Base-by-base conservation (phyloP, 2,888 invertebrate genomes). In the Agriopis aurantiaria region DNA sequence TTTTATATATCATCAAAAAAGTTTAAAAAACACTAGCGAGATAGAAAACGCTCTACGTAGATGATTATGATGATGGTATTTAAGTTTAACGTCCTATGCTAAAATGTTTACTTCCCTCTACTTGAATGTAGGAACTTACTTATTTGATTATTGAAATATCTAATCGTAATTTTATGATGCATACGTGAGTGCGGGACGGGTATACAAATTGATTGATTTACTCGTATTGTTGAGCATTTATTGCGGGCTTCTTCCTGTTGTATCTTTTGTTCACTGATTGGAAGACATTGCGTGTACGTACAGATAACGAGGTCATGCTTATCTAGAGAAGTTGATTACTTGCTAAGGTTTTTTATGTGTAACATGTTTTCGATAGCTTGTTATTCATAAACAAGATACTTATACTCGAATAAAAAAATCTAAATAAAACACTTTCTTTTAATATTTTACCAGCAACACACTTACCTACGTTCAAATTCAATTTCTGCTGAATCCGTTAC, bases 241-340 rank as follows among this genome's bases (percentile, higher is more conserved):
- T 72, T 71, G 68, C 52, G 57, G 67, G 65, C 71, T 78, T 80
- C 75, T 81, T 83, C 79, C 79, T 80, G 78, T 77, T 81, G 78
- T 77, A 75, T 83, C 80, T 80, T 79, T 78, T 80, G 79, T 80
- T 79, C 77, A 79, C 78, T 82, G 80, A 81, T 83, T 82, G 78
- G 77, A 80, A 82, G 78, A 84, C 84, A 78, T 85, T 82, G 82
- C 83, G 81, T 85, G 84, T 79, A 63, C 84, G 78, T 81, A 82
- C 76, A 82, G 88, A 90, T 90, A 88, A 86, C 81, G 85, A 85
- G 89, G 90, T 89, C 89, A 86, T 81, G 79, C 79, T 83, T 86
- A 88, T 88, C 88, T 83, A 76, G 75, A 63, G 78, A 58, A 58
- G 77, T 80, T 78, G 80, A 82, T 82, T 83, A 81, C 76, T 73